Percentiles rank a stretch among this genome's conserved stretches.
Conservation (phyloP, 2,797 vertebrate genomes). For the Mormyrops attenuatus region DNA sequence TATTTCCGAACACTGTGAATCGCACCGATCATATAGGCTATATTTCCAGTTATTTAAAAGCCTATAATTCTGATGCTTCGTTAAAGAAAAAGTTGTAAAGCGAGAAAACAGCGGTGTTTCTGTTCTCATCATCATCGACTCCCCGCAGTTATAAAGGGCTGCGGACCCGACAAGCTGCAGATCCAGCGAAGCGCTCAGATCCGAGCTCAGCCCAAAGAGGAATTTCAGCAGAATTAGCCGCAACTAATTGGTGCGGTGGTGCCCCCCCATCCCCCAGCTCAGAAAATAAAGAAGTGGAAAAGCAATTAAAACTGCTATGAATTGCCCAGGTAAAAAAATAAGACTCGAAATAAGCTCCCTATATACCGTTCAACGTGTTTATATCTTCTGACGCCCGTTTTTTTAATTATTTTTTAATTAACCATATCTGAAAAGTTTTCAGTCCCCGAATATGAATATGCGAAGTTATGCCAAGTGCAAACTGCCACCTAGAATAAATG, state of each 20-base stretch:
- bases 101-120: background rate
- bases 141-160: constrained; percentile 36
- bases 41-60: background rate
- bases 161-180: constrained; percentile 57
- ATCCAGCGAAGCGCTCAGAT: constrained; percentile 52
- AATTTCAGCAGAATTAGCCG: constrained; percentile 71
- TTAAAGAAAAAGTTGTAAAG: background rate
- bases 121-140: background rate
- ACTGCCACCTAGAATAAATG: background rate
- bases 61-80: background rate
- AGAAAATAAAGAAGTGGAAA: background rate
- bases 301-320: background rate
- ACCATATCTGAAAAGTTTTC: background rate
- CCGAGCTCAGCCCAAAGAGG: constrained; percentile 60
- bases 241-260: constrained; percentile 60
- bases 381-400: background rate
- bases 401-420: background rate
- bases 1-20: background rate
- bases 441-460: background rate
- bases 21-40: background rate
- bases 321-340: background rate
- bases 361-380: background rate
- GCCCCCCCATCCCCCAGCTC: background rate
- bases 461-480: background rate
- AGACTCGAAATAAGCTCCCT: background rate